Evolutionary conservation across 2,888 invertebrate species (phyloP).

Genomic region (Caenorhabditis sinica): DNA sequence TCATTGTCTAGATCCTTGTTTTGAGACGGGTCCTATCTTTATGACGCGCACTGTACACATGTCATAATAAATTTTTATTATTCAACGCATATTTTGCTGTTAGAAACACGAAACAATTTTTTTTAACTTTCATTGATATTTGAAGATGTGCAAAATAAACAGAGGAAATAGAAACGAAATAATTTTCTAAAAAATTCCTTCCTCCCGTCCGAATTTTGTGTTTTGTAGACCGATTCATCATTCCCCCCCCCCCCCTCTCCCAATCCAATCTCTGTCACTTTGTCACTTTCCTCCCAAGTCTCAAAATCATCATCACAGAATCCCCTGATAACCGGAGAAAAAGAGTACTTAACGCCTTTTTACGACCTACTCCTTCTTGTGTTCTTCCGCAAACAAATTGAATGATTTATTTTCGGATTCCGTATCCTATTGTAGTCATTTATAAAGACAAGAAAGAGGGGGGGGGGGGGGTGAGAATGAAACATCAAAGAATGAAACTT

Average conservation of each 20-base stretch:
- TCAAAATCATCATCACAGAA: conserved; percentile 7
- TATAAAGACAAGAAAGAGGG: conserved; percentile 4
- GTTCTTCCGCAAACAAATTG: conserved; percentile 2
- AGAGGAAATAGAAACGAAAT: too few relatives aligned
- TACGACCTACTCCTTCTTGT: not conserved
- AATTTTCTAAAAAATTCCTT: too few relatives aligned
- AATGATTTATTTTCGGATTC: conserved; percentile 17
- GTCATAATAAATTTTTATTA: too few relatives aligned
- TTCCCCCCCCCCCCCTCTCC: too few relatives aligned
- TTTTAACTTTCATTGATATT: too few relatives aligned
- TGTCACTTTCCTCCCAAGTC: not conserved
- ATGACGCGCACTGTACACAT: too few relatives aligned
- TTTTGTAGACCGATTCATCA: not conserved
- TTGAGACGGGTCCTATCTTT: too few relatives aligned
- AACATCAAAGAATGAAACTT: conserved; percentile 40
- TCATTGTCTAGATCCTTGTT: too few relatives aligned
- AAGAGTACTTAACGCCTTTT: conserved; percentile 34
- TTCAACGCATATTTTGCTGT: too few relatives aligned
- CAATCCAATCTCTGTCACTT: conserved; percentile 6
- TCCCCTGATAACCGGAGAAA: conserved; percentile 13
- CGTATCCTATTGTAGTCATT: conserved; percentile 12
- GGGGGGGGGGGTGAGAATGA: not conserved
- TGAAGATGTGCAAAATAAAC: too few relatives aligned
- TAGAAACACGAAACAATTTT: too few relatives aligned
- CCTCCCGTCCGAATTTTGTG: conserved; percentile 1